Base-by-base conservation (phyloP, 2,113 vertebrate species). In the Macquaria ambigua region DNA sequence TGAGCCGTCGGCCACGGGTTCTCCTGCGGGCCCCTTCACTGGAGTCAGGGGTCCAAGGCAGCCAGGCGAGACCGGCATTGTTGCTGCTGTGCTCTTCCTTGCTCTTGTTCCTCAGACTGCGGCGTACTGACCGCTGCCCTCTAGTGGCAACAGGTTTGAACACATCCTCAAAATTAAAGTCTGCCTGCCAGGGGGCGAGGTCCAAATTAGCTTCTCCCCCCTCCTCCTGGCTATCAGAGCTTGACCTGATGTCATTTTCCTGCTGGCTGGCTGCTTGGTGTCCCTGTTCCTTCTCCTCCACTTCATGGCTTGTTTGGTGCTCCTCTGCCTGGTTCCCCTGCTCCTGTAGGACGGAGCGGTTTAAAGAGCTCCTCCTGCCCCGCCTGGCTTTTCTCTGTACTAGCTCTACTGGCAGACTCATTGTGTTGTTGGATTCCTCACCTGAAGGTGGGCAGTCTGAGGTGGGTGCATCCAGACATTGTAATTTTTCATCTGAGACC, bases 131-230 rank as follows among this genome's bases (percentile, higher is more conserved):
- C 23, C 89, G 78, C 83, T 89, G 90, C 73, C 92, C 88, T 80
- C 90, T 93, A 52, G 70, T 87, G 67, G 83, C 5, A 0, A 92
- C 89, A 1, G 93, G 89, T 73, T 89, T 94, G 76, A 96, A 94
- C 23, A 96, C 89, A 61, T 96, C 95, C 16, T 96, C 95, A 7
- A 96, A 92, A 59, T 92, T 92, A 77, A 96, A 95, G 71, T 95
- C 89, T 0, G 39, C 55, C 89, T 95, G 91, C 95, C 95, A 96
- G 55, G 94, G 83, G 8, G 93, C 75, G 0, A 90, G 75, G 25
- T 62, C 50, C 8, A 37, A 2, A 23, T 6, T 2, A 25, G 46
- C 18, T 0, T 0, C 75, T 37, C 8, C 56, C 5, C 0, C 52
- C 1, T 80, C 75, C 20, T 74, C 80, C 21, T 53, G 84, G 23